Conservation (phyloP, 2,888 invertebrate species). For the Yponomeuta evonymella region DNA sequence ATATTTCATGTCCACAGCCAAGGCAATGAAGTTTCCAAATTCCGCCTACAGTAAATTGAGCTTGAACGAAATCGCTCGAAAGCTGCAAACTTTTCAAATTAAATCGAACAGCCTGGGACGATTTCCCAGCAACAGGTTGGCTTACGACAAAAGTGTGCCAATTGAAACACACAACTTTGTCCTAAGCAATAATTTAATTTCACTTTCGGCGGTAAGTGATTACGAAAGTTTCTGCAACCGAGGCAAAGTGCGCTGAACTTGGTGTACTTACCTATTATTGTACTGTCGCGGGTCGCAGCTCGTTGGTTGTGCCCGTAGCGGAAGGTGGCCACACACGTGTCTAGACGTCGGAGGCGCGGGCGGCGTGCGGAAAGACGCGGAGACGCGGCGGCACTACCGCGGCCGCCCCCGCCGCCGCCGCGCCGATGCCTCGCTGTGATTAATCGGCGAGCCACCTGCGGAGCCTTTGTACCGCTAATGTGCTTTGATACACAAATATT, state of each 20-base stretch:
- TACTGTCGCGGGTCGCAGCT: background rate
- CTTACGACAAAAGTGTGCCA: slow-evolving; percentile 32
- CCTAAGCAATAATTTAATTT: background rate
- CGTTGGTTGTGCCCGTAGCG: background rate
- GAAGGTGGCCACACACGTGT: slow-evolving; percentile 1
- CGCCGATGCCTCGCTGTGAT: slow-evolving; percentile 58
- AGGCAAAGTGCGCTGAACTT: background rate
- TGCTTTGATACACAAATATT: slow-evolving; percentile 49
- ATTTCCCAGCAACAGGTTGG: slow-evolving; percentile 43
- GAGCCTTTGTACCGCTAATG: slow-evolving; percentile 63
- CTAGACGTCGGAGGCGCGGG: slow-evolving; percentile 26
- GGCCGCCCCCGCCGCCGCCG: slow-evolving; percentile 45
- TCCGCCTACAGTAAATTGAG: background rate
- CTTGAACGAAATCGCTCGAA: background rate
- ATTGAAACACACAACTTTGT: slow-evolving; percentile 16
- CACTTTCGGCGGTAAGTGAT: background rate
- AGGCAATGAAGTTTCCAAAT: background rate
- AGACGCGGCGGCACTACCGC: slow-evolving; percentile 65
- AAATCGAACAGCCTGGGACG: slow-evolving; percentile 4
- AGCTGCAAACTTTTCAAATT: slow-evolving; percentile 8
- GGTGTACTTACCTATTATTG: slow-evolving; percentile 11
- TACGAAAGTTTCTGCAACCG: background rate
- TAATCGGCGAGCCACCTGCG: slow-evolving; percentile 71
- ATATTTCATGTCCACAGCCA: background rate
- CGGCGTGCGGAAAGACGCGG: slow-evolving; percentile 55